Evolutionary conservation across 2,113 vertebrate genomes (phyloP).

Genomic region (Pagrus major): DNA sequence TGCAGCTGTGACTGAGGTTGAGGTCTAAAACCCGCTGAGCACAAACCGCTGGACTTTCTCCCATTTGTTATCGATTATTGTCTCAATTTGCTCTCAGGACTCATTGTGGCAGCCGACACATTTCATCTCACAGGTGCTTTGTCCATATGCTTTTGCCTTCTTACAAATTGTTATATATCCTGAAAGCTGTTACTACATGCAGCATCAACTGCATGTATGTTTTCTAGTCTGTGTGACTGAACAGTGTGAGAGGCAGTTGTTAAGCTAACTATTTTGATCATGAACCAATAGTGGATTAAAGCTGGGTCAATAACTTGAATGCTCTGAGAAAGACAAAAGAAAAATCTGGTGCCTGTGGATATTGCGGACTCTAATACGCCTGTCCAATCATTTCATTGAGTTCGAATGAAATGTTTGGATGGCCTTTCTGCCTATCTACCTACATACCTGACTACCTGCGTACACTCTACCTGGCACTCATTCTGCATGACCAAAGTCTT

Average conservation of each 20-base stretch:
- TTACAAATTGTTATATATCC: neutral
- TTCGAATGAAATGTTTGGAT: too few species aligned
- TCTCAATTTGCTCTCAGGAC: neutral
- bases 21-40: neutral
- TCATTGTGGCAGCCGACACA: neutral
- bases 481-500: too few species aligned
- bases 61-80: neutral
- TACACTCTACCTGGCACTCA: too few species aligned
- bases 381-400: too few species aligned
- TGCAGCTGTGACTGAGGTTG: neutral
- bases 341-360: too few species aligned
- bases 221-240: neutral
- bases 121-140: slow-evolving; percentile 3
- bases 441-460: too few species aligned
- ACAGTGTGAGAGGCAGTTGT: neutral
- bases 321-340: too few species aligned
- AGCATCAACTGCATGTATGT: neutral
- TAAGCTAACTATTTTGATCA: too few species aligned
- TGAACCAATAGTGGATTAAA: too few species aligned
- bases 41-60: slow-evolving; percentile 1
- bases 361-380: too few species aligned
- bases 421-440: too few species aligned
- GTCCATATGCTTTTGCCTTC: neutral
- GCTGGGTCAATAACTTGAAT: too few species aligned
- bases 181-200: neutral